Base-by-base conservation (phyloP, 1,140 invertebrate species). In the Drosophila teissieri region DNA sequence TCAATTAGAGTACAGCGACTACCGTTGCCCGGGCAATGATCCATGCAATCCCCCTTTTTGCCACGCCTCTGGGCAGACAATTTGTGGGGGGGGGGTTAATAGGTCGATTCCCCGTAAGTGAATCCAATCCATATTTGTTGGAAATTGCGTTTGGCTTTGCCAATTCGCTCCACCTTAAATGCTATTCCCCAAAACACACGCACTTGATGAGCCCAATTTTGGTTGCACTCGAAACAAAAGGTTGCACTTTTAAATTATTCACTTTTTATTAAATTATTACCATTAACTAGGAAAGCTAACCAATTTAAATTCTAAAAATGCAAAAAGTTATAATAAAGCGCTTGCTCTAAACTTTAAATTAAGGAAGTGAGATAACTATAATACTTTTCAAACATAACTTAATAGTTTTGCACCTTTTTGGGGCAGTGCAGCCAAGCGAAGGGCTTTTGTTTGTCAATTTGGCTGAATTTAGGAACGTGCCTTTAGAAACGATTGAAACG, bases 381-480 rank as follows among this genome's bases (percentile, higher is more conserved):
- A n/a, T 31, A 8, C 1, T 8, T 31, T 31, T 8, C 8, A 27
- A 31, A 31, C 27, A 31, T 8, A 27, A 31, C 27, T 31, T 7
- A 31, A 31, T 31, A 7, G 27, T 31, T 31, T 31, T 1, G 6
- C 0, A 7, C 7, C 1, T 31, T 31, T 31, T 31, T 8, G 31
- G 31, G 31, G 7, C 31, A 27, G 60, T 68, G 64, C 60, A 52
- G 46, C 27, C 45, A 44, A 58, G 40, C 1, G 7, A 17, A 17
- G 49, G 39, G 31, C 44, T 76, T 73, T 82, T 88, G 79, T 86
- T 86, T 88, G 84, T 83, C 83, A 86, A 88, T 86, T 86, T 88
- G 75, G 44, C 24, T 63, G 69, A 69, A 76, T 79, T 82, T 70
- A 40, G 75, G 52, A 85, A 73, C 68, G 67, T 72, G 74, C 74